Evolutionary conservation across 1,140 invertebrate species (phyloP).

Genomic region (Wasmannia auropunctata): DNA sequence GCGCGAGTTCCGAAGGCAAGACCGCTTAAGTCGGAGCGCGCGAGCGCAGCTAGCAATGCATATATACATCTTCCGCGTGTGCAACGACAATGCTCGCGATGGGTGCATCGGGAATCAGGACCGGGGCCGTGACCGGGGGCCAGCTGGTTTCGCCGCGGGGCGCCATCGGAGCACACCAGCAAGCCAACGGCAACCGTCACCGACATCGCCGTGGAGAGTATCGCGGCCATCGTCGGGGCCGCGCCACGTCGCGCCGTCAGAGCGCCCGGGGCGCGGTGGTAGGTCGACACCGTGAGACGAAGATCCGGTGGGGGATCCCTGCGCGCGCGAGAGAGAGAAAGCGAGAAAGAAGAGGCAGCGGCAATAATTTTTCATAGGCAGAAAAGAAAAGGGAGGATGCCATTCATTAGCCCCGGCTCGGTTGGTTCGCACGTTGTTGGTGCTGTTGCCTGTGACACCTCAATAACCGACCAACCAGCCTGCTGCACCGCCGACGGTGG

Average conservation of each 20-base stretch:
- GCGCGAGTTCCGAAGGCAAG: background rate
- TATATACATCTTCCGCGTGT: constrained; percentile 30
- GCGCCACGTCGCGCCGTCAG: constrained; percentile 30
- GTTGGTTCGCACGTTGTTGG: constrained; percentile 84
- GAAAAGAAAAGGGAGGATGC: constrained; percentile 81
- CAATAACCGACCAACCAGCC: constrained; percentile 78
- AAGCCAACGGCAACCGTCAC: constrained; percentile 8
- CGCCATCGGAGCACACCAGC: constrained; percentile 55
- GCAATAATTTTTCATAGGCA: constrained; percentile 82
- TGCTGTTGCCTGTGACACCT: constrained; percentile 81
- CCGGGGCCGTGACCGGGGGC: constrained; percentile 54
- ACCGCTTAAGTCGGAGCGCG: constrained; percentile 22
- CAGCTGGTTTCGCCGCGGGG: constrained; percentile 78
- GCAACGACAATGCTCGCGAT: constrained; percentile 62
- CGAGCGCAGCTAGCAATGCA: background rate
- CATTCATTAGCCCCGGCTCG: constrained; percentile 83
- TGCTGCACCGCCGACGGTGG: constrained; percentile 55
- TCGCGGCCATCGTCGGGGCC: constrained; percentile 63
- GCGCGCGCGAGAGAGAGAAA: background rate
- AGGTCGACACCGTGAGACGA: constrained; percentile 74
- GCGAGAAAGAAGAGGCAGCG: constrained; percentile 53
- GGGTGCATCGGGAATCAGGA: constrained; percentile 17
- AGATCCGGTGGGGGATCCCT: constrained; percentile 34
- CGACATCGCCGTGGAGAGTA: constrained; percentile 44
- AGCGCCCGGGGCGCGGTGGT: constrained; percentile 72